Evolutionary conservation across 2,888 invertebrate species (phyloP), one percentile per base, ranked within the genome.

Genomic region (Heteromyza rotundicornis): DNA sequence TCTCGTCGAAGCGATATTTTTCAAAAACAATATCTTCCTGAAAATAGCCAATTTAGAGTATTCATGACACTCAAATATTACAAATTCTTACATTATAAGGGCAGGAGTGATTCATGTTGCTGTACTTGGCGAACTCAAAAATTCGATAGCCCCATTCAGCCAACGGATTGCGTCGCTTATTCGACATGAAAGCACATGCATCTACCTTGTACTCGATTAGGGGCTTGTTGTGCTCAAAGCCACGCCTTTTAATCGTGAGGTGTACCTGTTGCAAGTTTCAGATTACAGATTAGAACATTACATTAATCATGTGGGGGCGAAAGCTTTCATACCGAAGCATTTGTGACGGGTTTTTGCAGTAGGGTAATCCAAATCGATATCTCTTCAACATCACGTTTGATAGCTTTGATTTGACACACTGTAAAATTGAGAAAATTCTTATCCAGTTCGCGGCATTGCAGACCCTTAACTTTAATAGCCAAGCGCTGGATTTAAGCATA

Each of bases 51-150:
- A 55, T 36, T 12, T n/a, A 47, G n/a, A 56, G 44, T 56, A 12
- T 44, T 44, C 7, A 5, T 14, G 10, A 40, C n/a, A n/a, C n/a
- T n/a, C n/a, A n/a, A 40, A 40, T n/a, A n/a, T 3, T n/a, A 40
- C n/a, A 40, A 40, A 1, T 22, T 22, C 56, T 56, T 17, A 56
- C 56, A 24, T 56, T 47, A 5, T 12, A 47, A 7, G 56, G 56
- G 19, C 56, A 56, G 3, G 56, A 23, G 24, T 56, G 56, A 47
- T 56, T 56, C 24, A 24, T 8, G 47, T 56, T 56, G 22, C 24
- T 44, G 17, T 44, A 56, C 16, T 56, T 27, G 2, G 8, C 24
- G 24, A 56, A 17, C 8, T 24, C 56, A 3, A 17, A 7, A 16
- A 17, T n/a, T 27, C n/a, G 12, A 17, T 56, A 44, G 10, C 44